Conservation (phyloP, 2,113 vertebrate species). For the Sander lucioperca region DNA sequence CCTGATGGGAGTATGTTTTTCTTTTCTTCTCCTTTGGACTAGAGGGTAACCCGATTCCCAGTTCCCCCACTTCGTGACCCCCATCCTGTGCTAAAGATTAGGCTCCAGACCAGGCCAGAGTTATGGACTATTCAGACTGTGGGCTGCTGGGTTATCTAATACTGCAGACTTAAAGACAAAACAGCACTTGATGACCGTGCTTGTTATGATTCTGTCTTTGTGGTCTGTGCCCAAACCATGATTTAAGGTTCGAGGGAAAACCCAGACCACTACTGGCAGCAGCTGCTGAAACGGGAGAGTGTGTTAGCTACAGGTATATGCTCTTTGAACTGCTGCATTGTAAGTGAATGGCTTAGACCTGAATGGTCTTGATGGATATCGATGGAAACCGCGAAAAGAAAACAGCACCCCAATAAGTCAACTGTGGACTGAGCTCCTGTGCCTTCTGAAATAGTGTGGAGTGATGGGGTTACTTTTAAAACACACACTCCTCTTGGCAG, state of each 20-base stretch:
- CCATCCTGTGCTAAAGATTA: conserved; percentile 46
- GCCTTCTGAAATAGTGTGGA: conserved; percentile 26
- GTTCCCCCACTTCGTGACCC: conserved; percentile 55
- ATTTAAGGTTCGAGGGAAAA: conserved; percentile 67
- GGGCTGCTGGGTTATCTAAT: conserved; percentile 68
- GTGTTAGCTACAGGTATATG: conserved; percentile 55
- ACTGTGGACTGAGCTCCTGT: conserved; percentile 23
- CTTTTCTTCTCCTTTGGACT: conserved; percentile 65
- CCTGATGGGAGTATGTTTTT: conserved; percentile 77
- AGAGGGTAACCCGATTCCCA: conserved; percentile 61
- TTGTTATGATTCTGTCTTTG: conserved; percentile 46
- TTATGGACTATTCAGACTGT: conserved; percentile 69
- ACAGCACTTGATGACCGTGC: conserved; percentile 31
- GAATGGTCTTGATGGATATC: conserved; percentile 43
- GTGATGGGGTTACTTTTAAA: conserved; percentile 27
- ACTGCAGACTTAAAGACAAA: conserved; percentile 47
- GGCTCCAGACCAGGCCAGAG: conserved; percentile 53
- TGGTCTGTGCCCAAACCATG: conserved; percentile 51
- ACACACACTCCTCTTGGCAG: conserved; percentile 19
- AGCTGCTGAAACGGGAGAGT: conserved; percentile 60
- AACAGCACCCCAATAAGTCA: conserved; percentile 43
- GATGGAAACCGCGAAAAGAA: conserved; percentile 55
- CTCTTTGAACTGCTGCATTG: conserved; percentile 49
- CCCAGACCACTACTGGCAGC: conserved; percentile 49
- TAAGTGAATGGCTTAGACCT: conserved; percentile 21